These are phyloP conservation scores for Peromyscus maniculatus DNA, from an alignment of 2,113 vertebrate species.

Conservation along the genomic window DNA sequence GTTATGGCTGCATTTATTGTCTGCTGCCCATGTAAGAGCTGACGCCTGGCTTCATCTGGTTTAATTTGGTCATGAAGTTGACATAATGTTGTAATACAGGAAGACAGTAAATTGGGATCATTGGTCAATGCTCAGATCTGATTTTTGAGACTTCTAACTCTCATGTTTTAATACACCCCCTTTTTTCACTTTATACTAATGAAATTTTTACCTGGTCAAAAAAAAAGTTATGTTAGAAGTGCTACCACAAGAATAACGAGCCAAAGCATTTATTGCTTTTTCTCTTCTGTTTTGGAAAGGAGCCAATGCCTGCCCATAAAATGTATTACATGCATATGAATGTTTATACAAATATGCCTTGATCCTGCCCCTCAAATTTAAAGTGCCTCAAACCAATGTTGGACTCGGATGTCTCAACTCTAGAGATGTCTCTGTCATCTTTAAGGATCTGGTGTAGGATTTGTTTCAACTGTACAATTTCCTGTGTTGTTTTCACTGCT, in stretches of 20 bases:
- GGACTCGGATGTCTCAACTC: conserved; percentile 59
- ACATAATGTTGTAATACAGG: conserved; percentile 75
- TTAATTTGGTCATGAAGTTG: conserved; percentile 77
- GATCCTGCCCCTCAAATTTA: conserved; percentile 68
- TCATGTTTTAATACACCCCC: conserved; percentile 50
- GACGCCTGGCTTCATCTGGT: conserved; percentile 70
- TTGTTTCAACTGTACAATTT: conserved; percentile 77
- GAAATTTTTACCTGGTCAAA: conserved; percentile 47
- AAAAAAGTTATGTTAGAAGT: conserved; percentile 47
- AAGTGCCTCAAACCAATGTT: conserved; percentile 62
- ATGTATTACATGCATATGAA: conserved; percentile 56
- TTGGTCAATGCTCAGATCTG: conserved; percentile 68
- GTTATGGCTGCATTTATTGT: conserved; percentile 78
- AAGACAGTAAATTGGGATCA: conserved; percentile 83
- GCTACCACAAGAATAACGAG: conserved; percentile 27
- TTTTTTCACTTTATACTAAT: conserved; percentile 69
- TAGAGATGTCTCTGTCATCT: conserved; percentile 48
- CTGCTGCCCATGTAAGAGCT: conserved; percentile 75
- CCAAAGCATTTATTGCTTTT: conserved; percentile 36
- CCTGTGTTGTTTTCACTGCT: conserved; percentile 73
- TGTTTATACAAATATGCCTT: conserved; percentile 46
- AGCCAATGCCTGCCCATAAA: conserved; percentile 61
- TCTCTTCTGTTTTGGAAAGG: conserved; percentile 29
- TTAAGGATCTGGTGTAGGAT: conserved; percentile 70
- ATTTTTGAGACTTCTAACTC: conserved; percentile 70